These are phyloP conservation scores for Morelia viridis DNA, from an alignment of 2,797 vertebrate species.

Conservation along the genomic window DNA sequence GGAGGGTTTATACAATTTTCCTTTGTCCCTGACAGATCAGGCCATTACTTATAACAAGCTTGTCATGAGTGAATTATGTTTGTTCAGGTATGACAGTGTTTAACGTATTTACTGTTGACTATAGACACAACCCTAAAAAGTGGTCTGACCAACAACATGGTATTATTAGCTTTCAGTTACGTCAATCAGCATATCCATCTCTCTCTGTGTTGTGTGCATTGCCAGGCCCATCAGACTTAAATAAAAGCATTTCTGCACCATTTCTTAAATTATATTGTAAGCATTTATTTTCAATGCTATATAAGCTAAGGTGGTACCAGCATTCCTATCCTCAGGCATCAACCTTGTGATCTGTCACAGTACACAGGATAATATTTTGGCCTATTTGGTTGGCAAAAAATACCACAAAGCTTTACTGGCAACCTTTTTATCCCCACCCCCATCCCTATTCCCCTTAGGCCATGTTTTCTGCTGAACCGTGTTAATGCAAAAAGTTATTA, in stretches of 20 bases:
- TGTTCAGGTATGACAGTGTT: not conserved
- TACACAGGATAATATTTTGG: not conserved
- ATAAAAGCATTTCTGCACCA: not conserved
- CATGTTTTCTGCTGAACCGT: slow-evolving; percentile 24
- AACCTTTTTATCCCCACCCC: not conserved
- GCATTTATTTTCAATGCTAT: not conserved
- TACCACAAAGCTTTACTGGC: not conserved
- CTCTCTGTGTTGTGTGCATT: not conserved
- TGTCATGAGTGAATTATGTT: not conserved
- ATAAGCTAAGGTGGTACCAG: not conserved
- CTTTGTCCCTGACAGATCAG: not conserved
- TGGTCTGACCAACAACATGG: not conserved
- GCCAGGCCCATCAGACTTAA: not conserved
- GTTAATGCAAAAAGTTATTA: slow-evolving; percentile 11
- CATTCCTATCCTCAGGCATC: not conserved
- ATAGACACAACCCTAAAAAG: not conserved
- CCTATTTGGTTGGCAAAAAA: slow-evolving; percentile 1
- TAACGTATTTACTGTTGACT: not conserved
- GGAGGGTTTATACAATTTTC: not conserved
- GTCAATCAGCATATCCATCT: not conserved
- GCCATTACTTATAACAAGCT: not conserved
- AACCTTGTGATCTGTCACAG: not conserved
- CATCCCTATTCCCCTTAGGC: not conserved
- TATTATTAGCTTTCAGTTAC: not conserved
- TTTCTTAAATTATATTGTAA: not conserved